A percentile compares a stretch with the other conserved stretches of the same genome.
These are phyloP conservation scores for Connochaetes taurinus DNA, from an alignment of 2,113 vertebrate genomes.

Conservation along the genomic window DNA sequence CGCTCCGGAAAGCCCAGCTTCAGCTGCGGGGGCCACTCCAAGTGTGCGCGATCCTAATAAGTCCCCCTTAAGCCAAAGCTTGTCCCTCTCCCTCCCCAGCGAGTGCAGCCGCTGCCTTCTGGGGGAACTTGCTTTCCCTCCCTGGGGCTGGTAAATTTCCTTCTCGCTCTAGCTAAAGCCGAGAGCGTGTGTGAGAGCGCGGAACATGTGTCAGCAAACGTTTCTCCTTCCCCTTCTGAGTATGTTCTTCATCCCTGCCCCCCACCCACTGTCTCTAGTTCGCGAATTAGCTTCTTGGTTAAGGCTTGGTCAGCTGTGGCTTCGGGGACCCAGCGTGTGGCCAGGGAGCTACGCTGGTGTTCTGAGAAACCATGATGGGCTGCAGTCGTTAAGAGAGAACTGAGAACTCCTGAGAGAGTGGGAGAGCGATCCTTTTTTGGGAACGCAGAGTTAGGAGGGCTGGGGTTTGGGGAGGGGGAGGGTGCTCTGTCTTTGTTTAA, in stretches of 20 bases:
- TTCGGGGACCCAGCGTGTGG: conserved; percentile 10
- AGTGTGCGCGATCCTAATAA: background rate
- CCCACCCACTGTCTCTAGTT: conserved; percentile 16
- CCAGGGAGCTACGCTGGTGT: conserved; percentile 41
- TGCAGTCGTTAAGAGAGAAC: conserved; percentile 64
- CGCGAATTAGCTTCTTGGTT: conserved; percentile 35
- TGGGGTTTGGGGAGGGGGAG: background rate
- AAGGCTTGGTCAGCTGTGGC: conserved; percentile 19
- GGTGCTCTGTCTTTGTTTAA: conserved; percentile 54
- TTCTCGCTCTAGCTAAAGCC: conserved; percentile 10
- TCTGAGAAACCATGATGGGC: conserved; percentile 58
- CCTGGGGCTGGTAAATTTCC: conserved; percentile 47
- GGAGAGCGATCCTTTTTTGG: conserved; percentile 7
- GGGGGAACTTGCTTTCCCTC: conserved; percentile 43
- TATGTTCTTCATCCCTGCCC: background rate
- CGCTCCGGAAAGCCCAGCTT: conserved; percentile 67
- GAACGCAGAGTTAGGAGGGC: background rate
- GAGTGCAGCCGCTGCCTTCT: background rate
- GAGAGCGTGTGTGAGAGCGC: background rate
- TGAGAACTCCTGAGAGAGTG: conserved; percentile 59
- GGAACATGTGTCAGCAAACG: background rate
- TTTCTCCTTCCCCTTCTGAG: background rate
- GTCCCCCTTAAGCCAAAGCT: background rate
- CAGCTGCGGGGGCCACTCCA: background rate
- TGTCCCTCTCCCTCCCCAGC: background rate